Evolutionary conservation across 2,113 vertebrate genomes (phyloP), one percentile per base, ranked within the genome.

Genomic region (Campylomormyrus numenius): DNA sequence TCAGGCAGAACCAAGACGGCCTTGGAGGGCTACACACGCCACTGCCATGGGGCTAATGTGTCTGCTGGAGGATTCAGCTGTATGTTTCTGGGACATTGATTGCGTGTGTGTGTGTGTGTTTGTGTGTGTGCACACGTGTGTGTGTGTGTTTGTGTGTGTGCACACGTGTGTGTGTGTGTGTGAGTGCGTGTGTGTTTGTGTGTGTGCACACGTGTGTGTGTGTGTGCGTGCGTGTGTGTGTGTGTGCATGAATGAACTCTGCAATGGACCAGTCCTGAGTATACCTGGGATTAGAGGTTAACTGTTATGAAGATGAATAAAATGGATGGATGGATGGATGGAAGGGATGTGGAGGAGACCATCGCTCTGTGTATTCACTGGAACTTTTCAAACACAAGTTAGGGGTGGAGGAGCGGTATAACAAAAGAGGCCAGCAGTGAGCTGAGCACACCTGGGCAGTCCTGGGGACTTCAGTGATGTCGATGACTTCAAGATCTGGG

Each of bases 401-500:
- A 6, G 70, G 70, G 11, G 35, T 17, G 35, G 35, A 19, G 74
- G 74, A 6, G n/a, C 8, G 74, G n/a, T 49, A 46, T 17, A 27
- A 27, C 48, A 39, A 85, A n/a, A 42, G 83, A 11, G 62, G 46
- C 42, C 7, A 87, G 35, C 21, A 3, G 45, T 21, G 19, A 48
- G 45, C 83, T 4, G 35, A 8, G 85, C 74, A 1, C 88, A 94
- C 94, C 92, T 94, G 91, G 11, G 50, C 1, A 11, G 74, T 2
- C 4, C n/a, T 4, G 46, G 27, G 80, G 46, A 88, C 83, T 13
- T 93, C 91, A 50, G 0, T n/a, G 9, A 90, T 88, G 66, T 88
- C 58, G 13, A 96, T 94, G 0, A 90, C 89, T 91, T 96, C 96
- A 90, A 96, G 93, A 2, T 58, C 91, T 0, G 96, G 96, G 46